Evolutionary conservation across 2,888 invertebrate species (phyloP), one percentile per base, ranked within the genome.

Genomic region (Notodonta dromedarius): DNA sequence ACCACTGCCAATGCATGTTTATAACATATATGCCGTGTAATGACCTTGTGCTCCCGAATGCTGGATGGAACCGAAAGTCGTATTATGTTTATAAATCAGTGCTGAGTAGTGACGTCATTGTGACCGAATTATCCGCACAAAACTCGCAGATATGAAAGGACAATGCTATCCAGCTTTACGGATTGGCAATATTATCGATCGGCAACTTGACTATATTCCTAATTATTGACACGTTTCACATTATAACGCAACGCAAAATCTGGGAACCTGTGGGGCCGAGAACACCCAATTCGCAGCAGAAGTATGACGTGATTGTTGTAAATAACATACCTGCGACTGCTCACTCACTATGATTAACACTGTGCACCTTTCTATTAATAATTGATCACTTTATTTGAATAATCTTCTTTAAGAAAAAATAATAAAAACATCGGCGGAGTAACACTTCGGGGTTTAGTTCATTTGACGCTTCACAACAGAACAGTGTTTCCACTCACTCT

Each of bases 1-100:
- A 88, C 80, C 78, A 84, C 85, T 88, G 85, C 84, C 87, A 88
- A 87, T 87, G 81, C 80, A 84, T 87, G 86, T 88, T 90, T 90
- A 88, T 84, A 86, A 86, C 80, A 81, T 79, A 73, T 83, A 55
- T 82, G 82, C 79, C 82, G 82, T 84, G 78, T 83, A 79, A 86
- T 87, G 90, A 91, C 92, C 92, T 92, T 92, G 92, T 80, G 71
- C 79, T 88, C 81, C 84, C 84, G 85, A 84, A 76, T 85, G 81
- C 85, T 87, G 81, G 85, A 88, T 89, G 84, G 84, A 86, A 86
- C 85, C 80, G 84, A 87, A 87, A 87, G 82, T 85, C 80, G 78
- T 87, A 89, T 86, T 84, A 85, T 88, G 91, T 91, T 89, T 91
- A 87, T 91, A 92, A 90, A 88, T 91, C 90, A 87, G 85, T 83